Conservation (phyloP, 2,113 vertebrate species). For the Irena cyanogastra region DNA sequence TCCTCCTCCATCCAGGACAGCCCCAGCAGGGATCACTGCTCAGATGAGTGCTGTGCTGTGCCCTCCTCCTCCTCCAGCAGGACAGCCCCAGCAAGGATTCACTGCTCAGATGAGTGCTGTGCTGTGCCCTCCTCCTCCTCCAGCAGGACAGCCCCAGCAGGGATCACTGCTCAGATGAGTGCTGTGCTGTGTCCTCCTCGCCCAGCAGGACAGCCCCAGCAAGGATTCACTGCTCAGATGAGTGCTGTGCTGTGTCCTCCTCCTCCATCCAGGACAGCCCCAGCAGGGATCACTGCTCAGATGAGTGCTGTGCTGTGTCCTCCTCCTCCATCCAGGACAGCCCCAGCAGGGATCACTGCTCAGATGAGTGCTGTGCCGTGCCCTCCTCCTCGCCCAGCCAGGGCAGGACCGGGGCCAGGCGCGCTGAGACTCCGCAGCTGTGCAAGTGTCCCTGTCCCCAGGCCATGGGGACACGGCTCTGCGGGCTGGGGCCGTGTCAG, state of each 20-base stretch:
- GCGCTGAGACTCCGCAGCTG: not conserved
- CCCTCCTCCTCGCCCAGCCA: no score
- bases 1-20: not conserved
- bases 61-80: not conserved
- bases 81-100: accelerated
- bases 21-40: accelerated
- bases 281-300: accelerated
- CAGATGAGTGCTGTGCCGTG: not conserved
- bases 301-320: not conserved
- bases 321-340: not conserved
- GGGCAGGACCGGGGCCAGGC: no score
- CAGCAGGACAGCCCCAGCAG: not conserved
- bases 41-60: not conserved
- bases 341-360: accelerated
- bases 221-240: accelerated
- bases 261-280: not conserved
- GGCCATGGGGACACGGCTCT: not conserved
- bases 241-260: not conserved
- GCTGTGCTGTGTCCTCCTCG: not conserved
- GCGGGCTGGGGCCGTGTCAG: not conserved
- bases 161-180: accelerated
- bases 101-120: accelerated
- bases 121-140: not conserved
- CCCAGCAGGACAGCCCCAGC: not conserved
- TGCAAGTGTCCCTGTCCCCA: not conserved